These are phyloP conservation scores for Mustela lutreola DNA, from an alignment of 2,113 vertebrate species.

Conservation along the genomic window DNA sequence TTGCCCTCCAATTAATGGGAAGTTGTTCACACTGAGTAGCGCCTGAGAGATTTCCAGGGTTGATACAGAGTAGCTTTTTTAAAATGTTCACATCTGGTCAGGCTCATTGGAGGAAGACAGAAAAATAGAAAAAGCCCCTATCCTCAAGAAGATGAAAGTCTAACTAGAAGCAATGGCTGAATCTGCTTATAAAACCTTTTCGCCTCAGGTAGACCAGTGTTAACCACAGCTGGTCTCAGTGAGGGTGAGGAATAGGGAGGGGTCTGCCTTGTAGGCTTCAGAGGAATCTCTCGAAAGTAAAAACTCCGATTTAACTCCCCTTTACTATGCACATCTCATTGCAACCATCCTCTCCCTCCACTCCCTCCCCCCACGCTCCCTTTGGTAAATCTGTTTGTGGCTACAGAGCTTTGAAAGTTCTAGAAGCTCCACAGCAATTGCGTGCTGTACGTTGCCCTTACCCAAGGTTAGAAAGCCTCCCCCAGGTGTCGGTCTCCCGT, in stretches of 20 bases:
- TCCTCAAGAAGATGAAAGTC: neutral
- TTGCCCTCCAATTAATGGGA: neutral
- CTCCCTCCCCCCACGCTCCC: neutral
- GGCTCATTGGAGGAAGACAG: conserved; percentile 18
- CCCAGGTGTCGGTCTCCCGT: neutral
- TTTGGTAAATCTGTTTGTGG: neutral
- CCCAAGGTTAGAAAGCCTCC: neutral
- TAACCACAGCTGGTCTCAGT: neutral
- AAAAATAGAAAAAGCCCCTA: neutral
- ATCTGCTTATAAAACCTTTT: neutral
- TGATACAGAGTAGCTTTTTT: neutral
- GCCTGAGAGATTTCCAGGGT: neutral
- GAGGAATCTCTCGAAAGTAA: conserved; percentile 2
- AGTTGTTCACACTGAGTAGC: neutral
- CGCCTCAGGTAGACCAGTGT: neutral
- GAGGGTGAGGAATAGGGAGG: neutral
- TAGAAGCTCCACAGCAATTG: neutral
- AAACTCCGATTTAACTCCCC: neutral
- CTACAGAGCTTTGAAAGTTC: neutral
- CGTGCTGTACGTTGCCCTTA: neutral
- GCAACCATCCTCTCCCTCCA: neutral
- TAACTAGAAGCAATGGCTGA: neutral
- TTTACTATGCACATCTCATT: neutral
- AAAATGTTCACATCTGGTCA: conserved; percentile 5
- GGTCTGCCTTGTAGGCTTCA: neutral